Percentiles rank a stretch among this genome's conserved stretches.
Conservation (phyloP, 1,140 invertebrate species). For the Aplysia californica region DNA sequence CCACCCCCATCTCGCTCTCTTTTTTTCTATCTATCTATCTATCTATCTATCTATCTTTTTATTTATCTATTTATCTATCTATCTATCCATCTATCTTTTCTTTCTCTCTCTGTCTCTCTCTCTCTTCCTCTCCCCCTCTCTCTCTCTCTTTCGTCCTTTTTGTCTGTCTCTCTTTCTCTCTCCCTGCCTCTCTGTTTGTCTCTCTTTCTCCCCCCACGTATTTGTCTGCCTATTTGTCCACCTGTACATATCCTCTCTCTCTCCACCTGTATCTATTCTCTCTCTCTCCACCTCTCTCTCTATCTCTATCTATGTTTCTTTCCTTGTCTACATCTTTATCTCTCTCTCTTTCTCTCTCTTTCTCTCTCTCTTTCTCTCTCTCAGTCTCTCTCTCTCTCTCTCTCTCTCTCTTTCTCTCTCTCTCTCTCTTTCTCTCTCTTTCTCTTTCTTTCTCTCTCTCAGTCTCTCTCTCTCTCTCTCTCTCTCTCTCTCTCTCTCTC, state of each 20-base stretch:
- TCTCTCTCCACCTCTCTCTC: slow-evolving; percentile 1
- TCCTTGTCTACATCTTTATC: not conserved
- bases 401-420: slow-evolving; percentile 18
- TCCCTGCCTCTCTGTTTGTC: slow-evolving; percentile 2
- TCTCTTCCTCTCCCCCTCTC: not conserved
- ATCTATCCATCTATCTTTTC: not conserved
- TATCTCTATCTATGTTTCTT: not conserved
- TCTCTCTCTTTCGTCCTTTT: not conserved
- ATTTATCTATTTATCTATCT: no score
- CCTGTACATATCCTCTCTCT: not conserved
- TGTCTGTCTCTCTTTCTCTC: not conserved
- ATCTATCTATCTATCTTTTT: no score
- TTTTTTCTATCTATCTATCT: no score
- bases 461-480: slow-evolving; percentile 2
- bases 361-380: slow-evolving; percentile 1
- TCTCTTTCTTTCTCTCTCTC: not conserved
- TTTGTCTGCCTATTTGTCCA: not conserved
- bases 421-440: slow-evolving; percentile 14
- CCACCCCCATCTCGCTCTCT: no score
- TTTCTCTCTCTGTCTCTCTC: not conserved
- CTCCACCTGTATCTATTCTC: not conserved
- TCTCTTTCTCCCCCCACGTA: slow-evolving; percentile 10
- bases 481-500: not conserved
- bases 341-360: not conserved
- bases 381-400: slow-evolving; percentile 7